Percentiles rank a stretch among this genome's conserved stretches.
These are phyloP conservation scores for Trichonephila clavipes DNA, from an alignment of 1,140 invertebrate genomes.

Conservation along the genomic window DNA sequence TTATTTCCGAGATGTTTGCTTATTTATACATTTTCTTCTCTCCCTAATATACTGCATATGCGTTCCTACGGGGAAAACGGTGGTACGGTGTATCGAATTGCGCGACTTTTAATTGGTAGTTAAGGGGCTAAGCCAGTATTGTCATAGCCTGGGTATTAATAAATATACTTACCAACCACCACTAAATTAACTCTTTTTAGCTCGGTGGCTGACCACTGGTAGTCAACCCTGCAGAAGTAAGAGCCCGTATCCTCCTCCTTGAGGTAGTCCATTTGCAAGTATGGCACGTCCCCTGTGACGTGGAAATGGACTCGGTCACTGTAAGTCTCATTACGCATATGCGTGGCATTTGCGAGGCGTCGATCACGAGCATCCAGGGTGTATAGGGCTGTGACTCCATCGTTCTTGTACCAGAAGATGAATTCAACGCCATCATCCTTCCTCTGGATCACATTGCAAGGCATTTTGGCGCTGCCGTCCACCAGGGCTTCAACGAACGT, in stretches of 20 bases:
- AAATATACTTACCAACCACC: slow-evolving; percentile 88
- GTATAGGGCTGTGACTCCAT: slow-evolving; percentile 76
- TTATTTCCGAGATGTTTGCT: no score
- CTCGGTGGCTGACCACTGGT: slow-evolving; percentile 89
- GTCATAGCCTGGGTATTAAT: no score
- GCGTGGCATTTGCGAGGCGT: slow-evolving; percentile 55
- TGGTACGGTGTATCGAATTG: no score
- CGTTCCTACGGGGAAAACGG: no score
- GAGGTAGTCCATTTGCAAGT: slow-evolving; percentile 36
- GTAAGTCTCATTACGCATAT: slow-evolving; percentile 75
- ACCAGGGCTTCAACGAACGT: slow-evolving; percentile 84
- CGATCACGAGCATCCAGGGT: slow-evolving; percentile 75
- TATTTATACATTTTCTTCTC: no score
- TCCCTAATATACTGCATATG: no score
- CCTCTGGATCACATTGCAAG: slow-evolving; percentile 86
- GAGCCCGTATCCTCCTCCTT: slow-evolving; percentile 77
- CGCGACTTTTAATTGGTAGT: no score
- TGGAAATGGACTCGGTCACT: slow-evolving; percentile 49
- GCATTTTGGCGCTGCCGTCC: slow-evolving; percentile 88
- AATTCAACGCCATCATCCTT: slow-evolving; percentile 88
- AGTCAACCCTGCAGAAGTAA: slow-evolving; percentile 85
- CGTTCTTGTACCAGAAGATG: slow-evolving; percentile 90
- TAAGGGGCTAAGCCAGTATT: no score
- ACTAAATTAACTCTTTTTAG: slow-evolving; percentile 89
- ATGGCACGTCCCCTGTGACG: slow-evolving; percentile 10